Evolutionary conservation across 2,797 vertebrate species (phyloP).

Genomic region (Carduelis carduelis): DNA sequence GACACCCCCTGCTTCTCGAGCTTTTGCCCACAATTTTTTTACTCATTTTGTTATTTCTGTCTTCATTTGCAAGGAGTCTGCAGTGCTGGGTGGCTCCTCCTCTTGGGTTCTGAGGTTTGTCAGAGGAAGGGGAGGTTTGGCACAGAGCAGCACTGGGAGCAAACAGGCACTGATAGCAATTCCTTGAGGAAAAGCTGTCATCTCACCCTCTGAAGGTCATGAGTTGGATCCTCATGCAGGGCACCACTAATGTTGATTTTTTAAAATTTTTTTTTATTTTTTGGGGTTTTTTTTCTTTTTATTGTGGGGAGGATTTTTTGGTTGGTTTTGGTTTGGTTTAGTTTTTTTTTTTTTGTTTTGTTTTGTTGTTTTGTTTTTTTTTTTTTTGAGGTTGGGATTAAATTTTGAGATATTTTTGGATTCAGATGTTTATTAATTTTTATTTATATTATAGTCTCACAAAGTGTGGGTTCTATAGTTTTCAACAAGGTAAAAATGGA

Average conservation of each 20-base stretch:
- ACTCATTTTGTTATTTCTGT: not conserved
- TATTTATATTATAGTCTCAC: not conserved
- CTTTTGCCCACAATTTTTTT: not conserved
- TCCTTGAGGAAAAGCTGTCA: not conserved
- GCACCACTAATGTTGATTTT: not conserved
- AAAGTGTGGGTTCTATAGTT: not conserved
- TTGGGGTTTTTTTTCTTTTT: too few species aligned
- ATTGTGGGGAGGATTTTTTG: too few species aligned
- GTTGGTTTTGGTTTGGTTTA: too few species aligned
- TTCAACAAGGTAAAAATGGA: not conserved
- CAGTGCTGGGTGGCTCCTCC: not conserved
- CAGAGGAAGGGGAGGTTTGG: not conserved
- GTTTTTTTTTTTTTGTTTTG: too few species aligned
- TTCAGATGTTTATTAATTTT: not conserved
- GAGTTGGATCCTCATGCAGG: not conserved
- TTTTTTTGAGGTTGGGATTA: not conserved
- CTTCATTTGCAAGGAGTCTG: not conserved
- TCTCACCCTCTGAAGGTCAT: not conserved
- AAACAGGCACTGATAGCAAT: not conserved
- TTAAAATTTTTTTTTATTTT: not conserved
- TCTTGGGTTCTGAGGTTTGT: not conserved
- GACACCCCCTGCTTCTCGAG: not conserved
- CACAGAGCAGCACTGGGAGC: rapidly evolving
- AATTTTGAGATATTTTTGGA: not conserved
- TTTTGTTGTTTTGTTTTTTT: not conserved